Percentiles rank a stretch among this genome's conserved stretches.
Conservation (phyloP, 2,888 invertebrate species). For the Ceraclea dissimilis region DNA sequence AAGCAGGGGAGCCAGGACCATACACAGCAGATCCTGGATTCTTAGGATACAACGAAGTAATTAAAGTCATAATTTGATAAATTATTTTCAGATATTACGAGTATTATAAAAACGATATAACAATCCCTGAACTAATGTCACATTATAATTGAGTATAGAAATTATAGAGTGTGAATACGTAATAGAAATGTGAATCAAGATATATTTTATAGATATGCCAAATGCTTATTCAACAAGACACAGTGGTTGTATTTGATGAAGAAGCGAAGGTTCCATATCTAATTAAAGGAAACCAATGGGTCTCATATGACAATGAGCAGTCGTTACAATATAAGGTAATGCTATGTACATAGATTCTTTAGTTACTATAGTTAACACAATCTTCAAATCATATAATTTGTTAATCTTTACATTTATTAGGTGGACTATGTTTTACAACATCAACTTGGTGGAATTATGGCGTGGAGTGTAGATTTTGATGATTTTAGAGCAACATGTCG, state of each 20-base stretch:
- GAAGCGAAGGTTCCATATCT: slow-evolving; percentile 57
- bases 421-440: not conserved
- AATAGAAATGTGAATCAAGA: no score
- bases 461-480: not conserved
- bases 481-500: not conserved
- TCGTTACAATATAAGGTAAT: slow-evolving; percentile 47
- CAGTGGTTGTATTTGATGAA: slow-evolving; percentile 37
- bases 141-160: no score
- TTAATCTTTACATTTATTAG: not conserved
- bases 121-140: no score
- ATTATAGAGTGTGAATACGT: no score
- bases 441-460: not conserved
- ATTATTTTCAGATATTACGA: no score
- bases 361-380: no score
- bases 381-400: no score
- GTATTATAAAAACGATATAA: no score
- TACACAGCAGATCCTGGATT: slow-evolving; percentile 57
- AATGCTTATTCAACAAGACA: not conserved
- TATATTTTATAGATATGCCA: no score
- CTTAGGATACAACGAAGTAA: slow-evolving; percentile 69
- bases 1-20: slow-evolving; percentile 53
- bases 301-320: slow-evolving; percentile 58
- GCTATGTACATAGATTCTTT: no score
- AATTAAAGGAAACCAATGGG: slow-evolving; percentile 53
- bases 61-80: no score